A percentile compares a stretch with the other conserved stretches of the same genome.
These are phyloP conservation scores for Narcine bancroftii DNA, from an alignment of 2,113 vertebrate species.

Conservation along the genomic window DNA sequence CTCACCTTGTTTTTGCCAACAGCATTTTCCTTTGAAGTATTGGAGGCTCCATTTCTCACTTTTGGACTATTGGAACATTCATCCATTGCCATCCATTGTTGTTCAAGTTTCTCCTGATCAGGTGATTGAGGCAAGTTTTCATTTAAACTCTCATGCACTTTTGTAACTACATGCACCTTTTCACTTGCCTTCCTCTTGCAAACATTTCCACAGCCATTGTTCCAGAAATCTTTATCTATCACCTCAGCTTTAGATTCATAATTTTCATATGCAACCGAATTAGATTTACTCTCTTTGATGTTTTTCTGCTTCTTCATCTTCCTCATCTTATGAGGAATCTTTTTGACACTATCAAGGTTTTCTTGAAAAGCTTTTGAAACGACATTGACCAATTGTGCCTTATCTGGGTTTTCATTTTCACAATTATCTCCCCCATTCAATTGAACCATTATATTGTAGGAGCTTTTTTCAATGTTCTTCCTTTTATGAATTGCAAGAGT, in stretches of 20 bases:
- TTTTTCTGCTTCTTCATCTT: not conserved
- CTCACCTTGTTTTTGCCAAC: not conserved
- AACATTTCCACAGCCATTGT: not conserved
- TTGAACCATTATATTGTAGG: not conserved
- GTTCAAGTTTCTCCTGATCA: not conserved
- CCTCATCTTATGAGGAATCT: not conserved
- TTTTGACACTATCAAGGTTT: not conserved
- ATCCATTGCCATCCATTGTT: not conserved
- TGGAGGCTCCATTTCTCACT: not conserved
- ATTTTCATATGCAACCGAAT: not conserved
- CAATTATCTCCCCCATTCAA: not conserved
- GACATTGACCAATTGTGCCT: not conserved
- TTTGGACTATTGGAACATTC: not conserved
- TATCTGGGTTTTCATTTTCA: not conserved
- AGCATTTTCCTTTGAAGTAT: not conserved
- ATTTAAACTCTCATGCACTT: not conserved
- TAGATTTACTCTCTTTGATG: not conserved
- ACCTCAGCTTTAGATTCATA: not conserved
- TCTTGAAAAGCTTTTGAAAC: not conserved
- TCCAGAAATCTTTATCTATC: not conserved
- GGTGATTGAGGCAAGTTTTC: not conserved
- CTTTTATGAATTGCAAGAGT: not conserved
- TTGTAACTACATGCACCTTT: not conserved
- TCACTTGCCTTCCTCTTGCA: not conserved
- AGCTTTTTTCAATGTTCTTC: not conserved